Evolutionary conservation across 2,113 vertebrate species (phyloP), one percentile per base, ranked within the genome.

Genomic region (Strigops habroptila): DNA sequence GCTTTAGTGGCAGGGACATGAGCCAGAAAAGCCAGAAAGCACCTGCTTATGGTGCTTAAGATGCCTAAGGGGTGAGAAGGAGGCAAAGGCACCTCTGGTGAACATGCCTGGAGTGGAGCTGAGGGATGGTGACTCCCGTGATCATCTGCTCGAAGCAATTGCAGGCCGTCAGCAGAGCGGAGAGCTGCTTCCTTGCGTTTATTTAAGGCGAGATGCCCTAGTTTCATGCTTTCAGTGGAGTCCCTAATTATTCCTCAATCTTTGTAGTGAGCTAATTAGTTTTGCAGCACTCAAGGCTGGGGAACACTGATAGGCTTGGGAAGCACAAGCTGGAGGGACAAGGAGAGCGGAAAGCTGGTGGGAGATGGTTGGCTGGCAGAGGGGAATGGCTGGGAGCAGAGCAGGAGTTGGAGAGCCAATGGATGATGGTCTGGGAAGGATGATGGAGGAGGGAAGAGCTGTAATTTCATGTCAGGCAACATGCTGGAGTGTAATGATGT

Each of bases 181-280:
- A 51, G 87, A 97, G 90, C 63, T 9, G 0, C 73, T 84, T 46
- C 30, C 86, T 78, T 0, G 4, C 15, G 1, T 88, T 96, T 95
- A 93, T 96, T 96, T 96, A 93, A 96, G 74, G 90, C 30, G 12
- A 95, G 89, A 81, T 97, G 97, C 48, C 96, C 97, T 96, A 97
- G 82, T 96, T 97, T 93, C 11, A 5, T 64, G 91, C 93, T 95
- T 97, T 86, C 84, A 70, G 59, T 74, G 85, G 95, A 95, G 88
- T 96, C 95, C 89, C 95, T 97, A 96, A 97, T 97, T 97, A 97
- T 96, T 96, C 83, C 88, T 90, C 84, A 75, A 0, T 91, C 92
- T 90, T 93, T 94, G 89, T 93, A 93, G 86, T 18, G 59, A 93
- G 82, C 89, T 97, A 97, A 97, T 97, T 97, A 96, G 91, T 93